Conservation (phyloP, 1,140 invertebrate genomes). For the Scaptodrosophila lebanonensis region DNA sequence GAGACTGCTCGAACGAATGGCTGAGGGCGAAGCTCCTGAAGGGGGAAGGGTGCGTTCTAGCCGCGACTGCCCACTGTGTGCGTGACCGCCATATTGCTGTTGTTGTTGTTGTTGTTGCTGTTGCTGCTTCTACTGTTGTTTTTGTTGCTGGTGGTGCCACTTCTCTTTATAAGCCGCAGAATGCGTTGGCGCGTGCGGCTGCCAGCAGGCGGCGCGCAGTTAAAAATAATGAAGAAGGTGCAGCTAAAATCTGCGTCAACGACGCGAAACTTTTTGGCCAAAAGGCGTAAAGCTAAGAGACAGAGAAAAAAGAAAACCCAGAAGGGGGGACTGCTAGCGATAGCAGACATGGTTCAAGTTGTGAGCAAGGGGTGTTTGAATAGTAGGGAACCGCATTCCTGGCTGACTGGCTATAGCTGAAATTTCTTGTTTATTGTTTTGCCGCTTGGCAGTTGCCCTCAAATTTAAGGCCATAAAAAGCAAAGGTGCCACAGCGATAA, state of each 20-base stretch:
- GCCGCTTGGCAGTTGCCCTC: constrained; percentile 55
- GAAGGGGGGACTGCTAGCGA: neutral
- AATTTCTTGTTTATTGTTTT: constrained; percentile 64
- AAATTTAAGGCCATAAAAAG: constrained; percentile 60
- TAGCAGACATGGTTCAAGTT: neutral
- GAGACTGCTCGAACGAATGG: neutral
- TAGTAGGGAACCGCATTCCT: neutral
- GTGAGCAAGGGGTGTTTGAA: constrained; percentile 10
- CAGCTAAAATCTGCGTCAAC: constrained; percentile 8
- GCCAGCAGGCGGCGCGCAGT: constrained; percentile 63
- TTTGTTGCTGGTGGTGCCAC: neutral
- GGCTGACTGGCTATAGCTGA: constrained; percentile 7
- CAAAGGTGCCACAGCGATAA: constrained; percentile 66
- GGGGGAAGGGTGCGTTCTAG: neutral
- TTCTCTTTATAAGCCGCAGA: constrained; percentile 47
- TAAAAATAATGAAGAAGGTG: constrained; percentile 53
- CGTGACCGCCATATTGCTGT: constrained; percentile 29
- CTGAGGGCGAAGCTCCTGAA: neutral
- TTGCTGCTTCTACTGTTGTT: constrained; percentile 13
- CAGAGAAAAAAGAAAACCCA: too few species aligned
- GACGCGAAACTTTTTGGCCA: constrained; percentile 39
- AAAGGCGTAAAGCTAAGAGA: constrained; percentile 50
- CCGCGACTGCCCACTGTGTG: constrained; percentile 2
- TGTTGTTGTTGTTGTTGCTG: constrained; percentile 25
- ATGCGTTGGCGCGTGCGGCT: constrained; percentile 54